Percentiles rank a stretch among this genome's conserved stretches.
These are phyloP conservation scores for Natator depressus DNA, from an alignment of 2,113 vertebrate species.

Conservation along the genomic window DNA sequence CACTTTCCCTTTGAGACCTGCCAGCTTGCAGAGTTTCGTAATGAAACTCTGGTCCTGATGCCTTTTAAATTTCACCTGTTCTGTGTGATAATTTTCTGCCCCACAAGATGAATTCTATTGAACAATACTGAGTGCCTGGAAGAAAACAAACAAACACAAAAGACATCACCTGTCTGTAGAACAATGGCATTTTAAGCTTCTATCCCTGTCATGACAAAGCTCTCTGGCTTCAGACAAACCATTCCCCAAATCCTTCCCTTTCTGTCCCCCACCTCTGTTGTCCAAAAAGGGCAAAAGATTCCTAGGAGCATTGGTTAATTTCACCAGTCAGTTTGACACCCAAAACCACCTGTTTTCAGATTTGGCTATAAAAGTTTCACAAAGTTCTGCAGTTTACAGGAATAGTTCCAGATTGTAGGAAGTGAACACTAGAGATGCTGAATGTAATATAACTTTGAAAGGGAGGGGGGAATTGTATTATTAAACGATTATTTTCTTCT, in stretches of 20 bases:
- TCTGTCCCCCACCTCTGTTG: accelerated
- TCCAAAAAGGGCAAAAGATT: background rate
- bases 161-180: background rate
- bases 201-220: background rate
- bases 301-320: background rate
- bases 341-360: background rate
- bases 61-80: background rate
- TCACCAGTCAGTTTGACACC: background rate
- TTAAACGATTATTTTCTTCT: background rate
- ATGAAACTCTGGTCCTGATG: background rate
- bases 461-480: background rate
- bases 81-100: background rate
- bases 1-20: background rate
- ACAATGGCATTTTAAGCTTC: background rate
- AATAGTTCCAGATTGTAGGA: background rate
- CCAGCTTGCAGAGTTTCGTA: background rate
- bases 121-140: background rate
- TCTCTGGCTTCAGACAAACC: background rate
- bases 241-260: background rate
- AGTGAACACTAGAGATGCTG: background rate
- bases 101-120: background rate
- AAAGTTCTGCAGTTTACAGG: background rate
- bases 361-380: background rate
- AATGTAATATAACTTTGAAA: background rate
- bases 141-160: background rate